These are phyloP conservation scores for Aurelia aurita DNA, from an alignment of 30 jellyfish, hydroid and myxozoan genomes.

Conservation along the genomic window DNA sequence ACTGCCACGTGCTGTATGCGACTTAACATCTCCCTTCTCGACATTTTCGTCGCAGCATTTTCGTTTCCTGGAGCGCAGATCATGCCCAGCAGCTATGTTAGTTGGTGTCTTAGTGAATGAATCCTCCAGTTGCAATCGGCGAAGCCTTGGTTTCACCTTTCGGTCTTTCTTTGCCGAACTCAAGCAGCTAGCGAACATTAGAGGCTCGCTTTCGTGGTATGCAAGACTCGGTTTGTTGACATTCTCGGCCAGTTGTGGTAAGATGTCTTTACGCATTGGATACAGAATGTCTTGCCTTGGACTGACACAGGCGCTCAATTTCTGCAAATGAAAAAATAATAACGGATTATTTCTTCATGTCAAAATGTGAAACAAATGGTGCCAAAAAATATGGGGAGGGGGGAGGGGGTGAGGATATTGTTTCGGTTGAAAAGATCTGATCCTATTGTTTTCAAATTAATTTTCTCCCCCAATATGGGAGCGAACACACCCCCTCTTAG, in stretches of 20 bases:
- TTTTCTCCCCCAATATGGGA: no score
- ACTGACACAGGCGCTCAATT: constrained; percentile 35
- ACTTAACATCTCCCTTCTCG: not conserved
- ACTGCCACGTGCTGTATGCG: not conserved
- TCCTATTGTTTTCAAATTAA: no score
- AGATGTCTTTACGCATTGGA: constrained; percentile 72
- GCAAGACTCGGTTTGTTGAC: not conserved
- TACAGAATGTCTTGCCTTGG: constrained; percentile 72
- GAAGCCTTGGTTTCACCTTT: constrained; percentile 36
- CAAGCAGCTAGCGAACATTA: constrained; percentile 15
- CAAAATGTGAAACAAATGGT: not conserved
- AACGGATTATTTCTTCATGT: not conserved
- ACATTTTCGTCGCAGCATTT: constrained; percentile 1
- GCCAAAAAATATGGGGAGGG: not conserved
- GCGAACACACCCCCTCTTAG: no score
- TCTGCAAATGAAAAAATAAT: constrained; percentile 10
- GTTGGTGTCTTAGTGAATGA: not conserved
- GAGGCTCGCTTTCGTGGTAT: constrained; percentile 1
- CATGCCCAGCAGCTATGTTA: not conserved
- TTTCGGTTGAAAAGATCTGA: no score
- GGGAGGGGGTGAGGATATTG: not conserved
- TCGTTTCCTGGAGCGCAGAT: not conserved
- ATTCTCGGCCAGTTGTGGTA: constrained; percentile 64
- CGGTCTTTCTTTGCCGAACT: constrained; percentile 39
- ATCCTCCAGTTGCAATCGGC: constrained; percentile 11